phyloP scores from a whole-genome alignment of 2,113 vertebrate genomes.

The Salvator merianae region DNA sequence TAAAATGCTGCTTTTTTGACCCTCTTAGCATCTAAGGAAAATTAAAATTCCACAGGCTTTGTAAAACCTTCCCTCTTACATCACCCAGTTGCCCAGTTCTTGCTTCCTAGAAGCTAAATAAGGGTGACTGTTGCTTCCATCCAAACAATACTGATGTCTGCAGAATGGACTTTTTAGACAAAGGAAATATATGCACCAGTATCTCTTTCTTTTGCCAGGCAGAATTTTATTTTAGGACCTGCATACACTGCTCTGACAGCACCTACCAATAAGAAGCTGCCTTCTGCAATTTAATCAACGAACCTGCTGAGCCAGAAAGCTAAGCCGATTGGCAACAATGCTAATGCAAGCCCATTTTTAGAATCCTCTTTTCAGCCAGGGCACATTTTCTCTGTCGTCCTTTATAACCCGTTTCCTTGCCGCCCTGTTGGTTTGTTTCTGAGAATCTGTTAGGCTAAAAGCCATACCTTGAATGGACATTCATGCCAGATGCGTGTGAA shows the following conservation, averaged over 20 bases:
- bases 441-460: fast-evolving
- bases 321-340: not conserved
- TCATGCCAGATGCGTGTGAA: not conserved
- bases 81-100: not conserved
- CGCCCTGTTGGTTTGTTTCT: not conserved
- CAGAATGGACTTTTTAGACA: not conserved
- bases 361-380: not conserved
- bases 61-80: not conserved
- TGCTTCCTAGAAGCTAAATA: not conserved
- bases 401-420: not conserved
- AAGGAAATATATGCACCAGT: not conserved
- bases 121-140: not conserved
- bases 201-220: not conserved
- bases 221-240: not conserved
- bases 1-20: not conserved
- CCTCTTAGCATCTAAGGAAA: not conserved
- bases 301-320: not conserved
- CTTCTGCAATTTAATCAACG: not conserved
- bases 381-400: not conserved
- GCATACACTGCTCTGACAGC: not conserved
- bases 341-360: not conserved
- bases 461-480: not conserved
- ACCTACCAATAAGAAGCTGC: not conserved
- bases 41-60: not conserved
- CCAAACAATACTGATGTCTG: not conserved